phyloP scores from a whole-genome alignment of 2,888 invertebrate species.

The Synanthedon myopaeformis region DNA sequence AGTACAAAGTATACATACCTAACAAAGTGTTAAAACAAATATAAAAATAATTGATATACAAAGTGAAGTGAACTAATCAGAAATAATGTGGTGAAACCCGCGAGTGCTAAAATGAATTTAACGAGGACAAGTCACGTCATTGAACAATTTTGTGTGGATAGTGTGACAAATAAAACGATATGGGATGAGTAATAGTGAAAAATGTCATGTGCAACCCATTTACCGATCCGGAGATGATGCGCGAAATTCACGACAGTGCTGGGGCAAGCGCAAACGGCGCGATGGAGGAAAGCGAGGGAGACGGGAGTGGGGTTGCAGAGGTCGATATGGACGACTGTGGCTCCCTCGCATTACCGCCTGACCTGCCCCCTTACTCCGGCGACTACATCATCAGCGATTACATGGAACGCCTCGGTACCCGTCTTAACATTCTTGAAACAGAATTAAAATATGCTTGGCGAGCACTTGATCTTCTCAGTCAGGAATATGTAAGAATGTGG shows the following conservation, averaged over 20 bases:
- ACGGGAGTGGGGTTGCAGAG: constrained; percentile 66
- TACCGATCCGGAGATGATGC: constrained; percentile 65
- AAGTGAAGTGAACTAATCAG: constrained; percentile 24
- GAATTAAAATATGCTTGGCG: constrained; percentile 94
- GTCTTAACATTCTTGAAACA: constrained; percentile 88
- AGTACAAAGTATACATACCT: constrained; percentile 53
- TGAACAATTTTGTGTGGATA: constrained; percentile 45
- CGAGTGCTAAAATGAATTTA: constrained; percentile 48
- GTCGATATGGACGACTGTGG: constrained; percentile 66
- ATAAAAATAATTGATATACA: constrained; percentile 18
- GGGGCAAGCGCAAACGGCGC: constrained; percentile 60
- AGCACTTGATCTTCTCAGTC: constrained; percentile 88
- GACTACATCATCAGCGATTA: constrained; percentile 90
- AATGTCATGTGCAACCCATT: constrained; percentile 57
- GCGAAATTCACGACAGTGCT: constrained; percentile 66
- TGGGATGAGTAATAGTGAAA: constrained; percentile 69
- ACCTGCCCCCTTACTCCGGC: constrained; percentile 67
- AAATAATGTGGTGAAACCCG: constrained; percentile 36
- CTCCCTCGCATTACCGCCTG: constrained; percentile 67
- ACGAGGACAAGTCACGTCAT: constrained; percentile 27
- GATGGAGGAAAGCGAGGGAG: constrained; percentile 69
- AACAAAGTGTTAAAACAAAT: constrained; percentile 30
- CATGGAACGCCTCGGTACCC: constrained; percentile 89
- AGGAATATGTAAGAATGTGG: constrained; percentile 96
- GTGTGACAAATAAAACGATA: constrained; percentile 61